These are phyloP conservation scores for Crotalus adamanteus DNA, from an alignment of 2,797 vertebrate genomes.

Conservation along the genomic window DNA sequence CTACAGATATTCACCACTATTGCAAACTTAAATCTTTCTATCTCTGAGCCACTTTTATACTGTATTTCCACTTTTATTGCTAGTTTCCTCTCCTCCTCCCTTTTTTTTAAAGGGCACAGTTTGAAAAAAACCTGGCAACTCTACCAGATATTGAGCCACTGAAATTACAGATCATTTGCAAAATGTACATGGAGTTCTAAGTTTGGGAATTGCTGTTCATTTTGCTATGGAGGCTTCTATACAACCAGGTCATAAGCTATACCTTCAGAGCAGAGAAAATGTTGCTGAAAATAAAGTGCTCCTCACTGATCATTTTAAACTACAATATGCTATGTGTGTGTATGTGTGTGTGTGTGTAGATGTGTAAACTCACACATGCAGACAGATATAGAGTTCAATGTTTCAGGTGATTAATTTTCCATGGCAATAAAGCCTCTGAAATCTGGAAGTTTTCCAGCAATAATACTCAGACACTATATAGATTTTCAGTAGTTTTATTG, in stretches of 20 bases:
- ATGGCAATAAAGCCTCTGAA: constrained; percentile 2
- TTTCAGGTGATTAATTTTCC: constrained; percentile 12
- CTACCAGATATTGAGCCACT: background rate
- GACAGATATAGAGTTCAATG: background rate
- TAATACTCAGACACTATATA: constrained; percentile 42
- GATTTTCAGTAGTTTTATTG: constrained; percentile 99
- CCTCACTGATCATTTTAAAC: background rate
- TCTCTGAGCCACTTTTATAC: background rate
- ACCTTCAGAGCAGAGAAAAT: background rate
- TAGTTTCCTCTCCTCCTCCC: no score
- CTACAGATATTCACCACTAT: no score
- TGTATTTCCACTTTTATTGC: background rate
- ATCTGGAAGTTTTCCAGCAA: background rate
- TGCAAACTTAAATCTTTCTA: background rate
- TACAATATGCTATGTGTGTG: background rate
- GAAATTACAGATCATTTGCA: background rate
- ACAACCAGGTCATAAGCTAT: background rate
- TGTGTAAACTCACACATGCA: background rate
- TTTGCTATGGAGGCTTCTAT: background rate
- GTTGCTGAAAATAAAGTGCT: background rate
- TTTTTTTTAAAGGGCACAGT: background rate
- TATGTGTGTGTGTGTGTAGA: background rate
- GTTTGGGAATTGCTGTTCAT: background rate
- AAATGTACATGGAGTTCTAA: background rate
- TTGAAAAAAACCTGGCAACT: background rate